These are phyloP conservation scores for Cirrhinus molitorella DNA, from an alignment of 2,797 vertebrate species.

Conservation along the genomic window DNA sequence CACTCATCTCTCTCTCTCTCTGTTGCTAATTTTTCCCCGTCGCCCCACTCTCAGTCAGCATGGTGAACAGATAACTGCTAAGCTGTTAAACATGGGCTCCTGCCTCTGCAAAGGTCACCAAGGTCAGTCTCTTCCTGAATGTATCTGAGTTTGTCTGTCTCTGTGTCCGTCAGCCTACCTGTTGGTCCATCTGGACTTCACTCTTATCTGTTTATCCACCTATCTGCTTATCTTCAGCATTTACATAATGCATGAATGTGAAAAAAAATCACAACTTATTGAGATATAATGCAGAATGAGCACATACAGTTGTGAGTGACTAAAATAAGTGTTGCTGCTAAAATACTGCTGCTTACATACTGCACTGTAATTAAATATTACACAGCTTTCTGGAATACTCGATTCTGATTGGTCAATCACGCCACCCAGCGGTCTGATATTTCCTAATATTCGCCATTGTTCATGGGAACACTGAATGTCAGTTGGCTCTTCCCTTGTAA, in stretches of 20 bases:
- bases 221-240: slow-evolving; percentile 34
- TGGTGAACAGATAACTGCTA: slow-evolving; percentile 81
- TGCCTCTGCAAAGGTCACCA: slow-evolving; percentile 85
- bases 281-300: background rate
- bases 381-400: background rate
- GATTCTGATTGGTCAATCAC: background rate
- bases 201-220: slow-evolving; percentile 30
- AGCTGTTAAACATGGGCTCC: slow-evolving; percentile 79
- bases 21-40: slow-evolving; percentile 49
- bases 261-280: background rate
- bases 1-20: slow-evolving; percentile 45
- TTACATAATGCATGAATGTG: slow-evolving; percentile 3
- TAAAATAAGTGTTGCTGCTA: background rate
- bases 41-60: slow-evolving; percentile 66
- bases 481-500: background rate
- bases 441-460: background rate
- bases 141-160: slow-evolving; percentile 26
- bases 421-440: background rate
- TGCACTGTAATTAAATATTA: background rate
- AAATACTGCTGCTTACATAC: background rate
- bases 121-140: slow-evolving; percentile 77
- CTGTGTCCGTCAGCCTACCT: slow-evolving; percentile 27
- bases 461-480: background rate
- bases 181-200: background rate
- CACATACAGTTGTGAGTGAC: background rate